These are phyloP conservation scores for Palaemon carinicauda DNA, from an alignment of 1,140 invertebrate species.

Conservation along the genomic window DNA sequence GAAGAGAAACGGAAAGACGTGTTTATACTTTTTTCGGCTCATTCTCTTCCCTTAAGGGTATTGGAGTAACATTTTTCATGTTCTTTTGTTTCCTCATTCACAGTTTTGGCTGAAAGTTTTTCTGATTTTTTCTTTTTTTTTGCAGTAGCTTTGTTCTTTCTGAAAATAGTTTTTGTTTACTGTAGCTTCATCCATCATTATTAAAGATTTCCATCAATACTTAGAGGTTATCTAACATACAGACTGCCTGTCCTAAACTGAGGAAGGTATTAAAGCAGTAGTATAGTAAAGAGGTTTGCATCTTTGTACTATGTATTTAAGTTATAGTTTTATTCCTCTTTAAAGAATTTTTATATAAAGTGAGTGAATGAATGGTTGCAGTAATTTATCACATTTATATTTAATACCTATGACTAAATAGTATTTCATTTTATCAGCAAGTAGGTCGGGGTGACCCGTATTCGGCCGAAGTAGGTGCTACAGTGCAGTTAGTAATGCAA, in stretches of 20 bases:
- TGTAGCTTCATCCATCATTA: neutral
- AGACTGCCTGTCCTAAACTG: no score
- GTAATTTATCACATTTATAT: neutral
- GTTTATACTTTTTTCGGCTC: slow-evolving; percentile 93
- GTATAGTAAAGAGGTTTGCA: no score
- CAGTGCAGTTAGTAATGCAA: slow-evolving; percentile 89
- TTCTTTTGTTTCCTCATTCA: neutral
- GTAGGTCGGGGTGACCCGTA: slow-evolving; percentile 94
- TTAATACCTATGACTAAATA: no score
- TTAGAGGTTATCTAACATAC: no score
- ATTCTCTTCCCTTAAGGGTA: slow-evolving; percentile 92
- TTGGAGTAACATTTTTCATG: neutral
- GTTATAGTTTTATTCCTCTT: no score
- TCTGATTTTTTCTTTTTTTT: no score
- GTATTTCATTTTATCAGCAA: slow-evolving; percentile 69
- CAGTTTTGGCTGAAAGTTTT: no score
- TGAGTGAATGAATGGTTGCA: no score
- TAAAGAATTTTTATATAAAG: no score
- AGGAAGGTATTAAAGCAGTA: no score
- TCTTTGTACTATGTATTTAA: no score
- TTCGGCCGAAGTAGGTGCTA: slow-evolving; percentile 91
- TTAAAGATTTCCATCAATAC: neutral
- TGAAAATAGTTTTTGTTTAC: neutral
- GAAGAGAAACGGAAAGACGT: slow-evolving; percentile 78
- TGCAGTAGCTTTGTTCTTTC: no score